Evolutionary conservation across 2,113 vertebrate species (phyloP), one percentile per base, ranked within the genome.

Genomic region (Nibea coibor): DNA sequence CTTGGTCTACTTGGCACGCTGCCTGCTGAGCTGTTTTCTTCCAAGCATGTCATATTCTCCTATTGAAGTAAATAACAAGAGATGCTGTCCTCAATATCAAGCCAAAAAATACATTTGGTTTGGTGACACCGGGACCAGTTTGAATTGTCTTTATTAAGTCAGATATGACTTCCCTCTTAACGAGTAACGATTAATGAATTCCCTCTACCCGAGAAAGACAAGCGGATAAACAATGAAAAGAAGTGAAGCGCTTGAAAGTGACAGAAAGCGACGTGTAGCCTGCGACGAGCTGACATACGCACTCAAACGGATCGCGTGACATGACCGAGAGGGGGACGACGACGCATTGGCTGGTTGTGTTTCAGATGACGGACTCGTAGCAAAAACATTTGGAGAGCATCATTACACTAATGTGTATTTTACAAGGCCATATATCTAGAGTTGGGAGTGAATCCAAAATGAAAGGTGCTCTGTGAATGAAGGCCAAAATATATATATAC

Each of bases 391-490:
- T 87, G 75, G 58, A 75, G 71, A 66, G 71, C 48, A 4, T 70
- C 5, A 0, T 24, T 75, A 85, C 84, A 82, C 69, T 19, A 54
- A 17, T 28, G 79, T 65, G 87, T 73, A 80, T 53, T 82, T 78
- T 80, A 72, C 70, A 92, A 91, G 84, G 87, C 78, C 75, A 72
- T 88, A 54, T 12, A 83, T 19, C 64, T 67, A 68, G 31, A 72
- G 72, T 50, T 51, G 50, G 72, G 53, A 87, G 80, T 76, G 56
- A 80, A 81, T 84, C 76, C 68, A 75, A 87, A 86, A 87, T 10
- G 16, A 91, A 88, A 84, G 78, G 72, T 72, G 64, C 63, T 67
- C 45, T 50, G 54, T 79, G 42, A 82, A 65, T 16, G 54, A 84
- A 89, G 78, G 85, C 85, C 79, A 65, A 83, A 78, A 31, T 31